Percentiles rank a stretch among this genome's conserved stretches.
Conservation (phyloP, 2,113 vertebrate species). For the Rhinopomastus cyanomelas region DNA sequence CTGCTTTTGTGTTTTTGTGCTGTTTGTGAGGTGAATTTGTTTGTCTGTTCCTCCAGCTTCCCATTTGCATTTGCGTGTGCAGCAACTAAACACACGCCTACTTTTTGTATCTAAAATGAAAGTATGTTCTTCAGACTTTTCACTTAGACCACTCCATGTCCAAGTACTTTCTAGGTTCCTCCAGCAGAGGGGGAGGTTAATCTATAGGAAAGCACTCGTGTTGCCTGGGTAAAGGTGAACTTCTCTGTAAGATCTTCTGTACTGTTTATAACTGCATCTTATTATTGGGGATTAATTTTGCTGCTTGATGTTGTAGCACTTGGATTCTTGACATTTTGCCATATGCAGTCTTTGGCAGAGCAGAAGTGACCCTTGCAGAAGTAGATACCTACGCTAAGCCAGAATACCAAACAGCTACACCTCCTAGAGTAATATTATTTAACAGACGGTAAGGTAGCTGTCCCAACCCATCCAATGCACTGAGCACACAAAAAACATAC, state of each 20-base stretch:
- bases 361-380: conserved; percentile 35
- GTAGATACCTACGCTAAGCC: neutral
- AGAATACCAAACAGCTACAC: neutral
- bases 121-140: conserved; percentile 22
- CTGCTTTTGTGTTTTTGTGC: conserved; percentile 56
- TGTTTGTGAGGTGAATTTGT: conserved; percentile 43
- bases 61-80: conserved; percentile 18
- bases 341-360: neutral
- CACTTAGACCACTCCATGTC: conserved; percentile 5
- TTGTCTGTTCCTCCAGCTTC: conserved; percentile 29
- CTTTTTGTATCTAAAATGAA: conserved; percentile 17
- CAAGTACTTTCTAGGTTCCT: conserved; percentile 32
- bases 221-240: conserved; percentile 6
- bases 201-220: neutral
- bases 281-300: neutral
- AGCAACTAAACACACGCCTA: conserved; percentile 26
- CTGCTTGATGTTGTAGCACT: neutral
- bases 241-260: neutral
- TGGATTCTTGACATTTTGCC: neutral
- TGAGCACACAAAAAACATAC: conserved; percentile 12
- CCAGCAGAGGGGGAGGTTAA: neutral
- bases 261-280: conserved; percentile 5
- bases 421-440: neutral
- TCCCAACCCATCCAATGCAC: conserved; percentile 22
- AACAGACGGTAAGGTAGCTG: neutral